Percentiles rank a stretch among this genome's conserved stretches.
Evolutionary conservation across 2,797 vertebrate species (phyloP).

Genomic region (Tarsius wallacei): DNA sequence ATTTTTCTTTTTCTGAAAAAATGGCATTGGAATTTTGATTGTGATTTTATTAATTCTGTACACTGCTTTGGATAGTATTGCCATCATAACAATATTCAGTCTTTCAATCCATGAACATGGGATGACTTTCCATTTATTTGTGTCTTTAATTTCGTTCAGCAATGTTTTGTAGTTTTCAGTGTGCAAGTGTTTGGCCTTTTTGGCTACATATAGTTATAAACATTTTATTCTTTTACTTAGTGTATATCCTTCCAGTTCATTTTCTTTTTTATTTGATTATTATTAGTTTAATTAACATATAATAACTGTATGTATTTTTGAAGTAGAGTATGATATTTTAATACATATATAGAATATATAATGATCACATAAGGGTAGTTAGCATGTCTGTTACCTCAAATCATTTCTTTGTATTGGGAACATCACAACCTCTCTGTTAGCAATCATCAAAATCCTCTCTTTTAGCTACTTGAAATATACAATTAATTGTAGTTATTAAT

Average conservation of each 20-base stretch:
- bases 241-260: background rate
- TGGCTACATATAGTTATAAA: background rate
- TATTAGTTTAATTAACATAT: background rate
- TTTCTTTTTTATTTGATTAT: background rate
- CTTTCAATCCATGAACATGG: background rate
- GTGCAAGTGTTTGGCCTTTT: background rate
- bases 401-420: background rate
- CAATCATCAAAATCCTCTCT: background rate
- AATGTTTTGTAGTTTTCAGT: background rate
- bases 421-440: background rate
- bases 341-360: background rate
- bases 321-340: background rate
- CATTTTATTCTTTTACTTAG: background rate
- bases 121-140: background rate
- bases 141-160: background rate
- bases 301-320: background rate
- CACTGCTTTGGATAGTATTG: background rate
- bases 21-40: background rate
- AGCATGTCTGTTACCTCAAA: background rate
- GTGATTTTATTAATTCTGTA: background rate
- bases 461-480: background rate
- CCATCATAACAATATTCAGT: background rate
- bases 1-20: background rate
- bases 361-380: background rate
- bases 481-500: background rate